These are phyloP conservation scores for Calosoma granatense DNA, from an alignment of 1,140 invertebrate species.

Conservation along the genomic window DNA sequence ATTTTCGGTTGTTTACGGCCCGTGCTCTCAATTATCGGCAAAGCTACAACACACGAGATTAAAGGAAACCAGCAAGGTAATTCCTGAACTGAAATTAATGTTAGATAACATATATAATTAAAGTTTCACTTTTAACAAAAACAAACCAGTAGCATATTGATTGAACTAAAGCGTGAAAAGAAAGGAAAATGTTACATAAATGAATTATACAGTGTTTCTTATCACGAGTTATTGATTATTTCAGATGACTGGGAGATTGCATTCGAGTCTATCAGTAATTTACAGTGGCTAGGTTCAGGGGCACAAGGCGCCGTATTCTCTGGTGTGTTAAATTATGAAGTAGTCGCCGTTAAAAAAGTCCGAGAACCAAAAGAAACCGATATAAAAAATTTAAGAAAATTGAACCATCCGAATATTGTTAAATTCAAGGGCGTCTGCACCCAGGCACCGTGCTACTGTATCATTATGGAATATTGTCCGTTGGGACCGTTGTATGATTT, in stretches of 20 bases:
- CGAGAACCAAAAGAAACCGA: slow-evolving; percentile 88
- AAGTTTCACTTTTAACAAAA: no score
- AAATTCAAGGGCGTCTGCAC: slow-evolving; percentile 93
- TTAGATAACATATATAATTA: slow-evolving; percentile 13
- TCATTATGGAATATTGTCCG: slow-evolving; percentile 97
- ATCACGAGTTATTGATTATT: no score
- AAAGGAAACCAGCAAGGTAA: slow-evolving; percentile 43
- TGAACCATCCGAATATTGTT: slow-evolving; percentile 95
- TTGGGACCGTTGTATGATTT: slow-evolving; percentile 90
- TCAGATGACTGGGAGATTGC: slow-evolving; percentile 88
- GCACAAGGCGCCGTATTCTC: slow-evolving; percentile 95
- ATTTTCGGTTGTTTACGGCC: slow-evolving; percentile 78
- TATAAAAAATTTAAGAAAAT: slow-evolving; percentile 84
- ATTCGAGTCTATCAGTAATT: slow-evolving; percentile 83
- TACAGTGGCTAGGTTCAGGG: slow-evolving; percentile 89
- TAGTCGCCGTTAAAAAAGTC: slow-evolving; percentile 95
- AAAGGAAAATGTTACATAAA: no score
- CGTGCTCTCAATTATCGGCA: slow-evolving; percentile 74
- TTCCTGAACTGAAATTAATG: slow-evolving; percentile 7
- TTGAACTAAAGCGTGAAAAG: no score
- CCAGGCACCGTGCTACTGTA: slow-evolving; percentile 86
- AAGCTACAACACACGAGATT: slow-evolving; percentile 57
- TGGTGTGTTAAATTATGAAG: slow-evolving; percentile 70
- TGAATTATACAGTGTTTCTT: no score
- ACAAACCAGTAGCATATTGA: no score